Percentiles rank a stretch among this genome's conserved stretches.
Evolutionary conservation across 2,113 vertebrate species (phyloP).

Genomic region (Tachycineta bicolor): DNA sequence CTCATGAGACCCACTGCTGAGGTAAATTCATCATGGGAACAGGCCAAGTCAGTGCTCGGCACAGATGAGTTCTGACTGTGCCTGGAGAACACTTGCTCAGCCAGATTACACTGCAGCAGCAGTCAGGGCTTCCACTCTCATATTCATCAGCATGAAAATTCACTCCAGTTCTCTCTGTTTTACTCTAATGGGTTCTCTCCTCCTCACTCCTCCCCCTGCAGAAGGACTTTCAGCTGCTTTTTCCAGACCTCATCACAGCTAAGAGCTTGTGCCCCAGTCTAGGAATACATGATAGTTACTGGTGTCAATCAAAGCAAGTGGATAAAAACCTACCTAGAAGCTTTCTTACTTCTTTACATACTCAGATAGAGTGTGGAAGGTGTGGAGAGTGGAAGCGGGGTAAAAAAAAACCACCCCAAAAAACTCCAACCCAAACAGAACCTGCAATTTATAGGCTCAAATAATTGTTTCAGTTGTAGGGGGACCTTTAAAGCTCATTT

Average conservation of each 20-base stretch:
- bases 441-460: neutral
- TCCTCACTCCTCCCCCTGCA: neutral
- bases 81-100: neutral
- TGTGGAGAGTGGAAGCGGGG: rapidly evolving
- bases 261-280: neutral
- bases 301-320: neutral
- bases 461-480: neutral
- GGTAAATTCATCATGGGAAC: neutral
- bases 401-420: rapidly evolving
- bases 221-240: neutral
- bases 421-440: neutral
- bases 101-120: neutral
- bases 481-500: neutral
- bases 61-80: neutral
- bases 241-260: neutral
- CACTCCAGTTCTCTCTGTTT: neutral
- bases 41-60: neutral
- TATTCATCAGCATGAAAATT: constrained; percentile 21
- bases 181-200: neutral
- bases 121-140: neutral
- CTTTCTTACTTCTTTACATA: neutral
- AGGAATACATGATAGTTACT: neutral
- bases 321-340: neutral
- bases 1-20: neutral
- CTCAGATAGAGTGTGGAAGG: neutral